Evolutionary conservation across 53 echinoderm and acorn worm genomes (phyloP).

Genomic region (Echinometra lucunter): DNA sequence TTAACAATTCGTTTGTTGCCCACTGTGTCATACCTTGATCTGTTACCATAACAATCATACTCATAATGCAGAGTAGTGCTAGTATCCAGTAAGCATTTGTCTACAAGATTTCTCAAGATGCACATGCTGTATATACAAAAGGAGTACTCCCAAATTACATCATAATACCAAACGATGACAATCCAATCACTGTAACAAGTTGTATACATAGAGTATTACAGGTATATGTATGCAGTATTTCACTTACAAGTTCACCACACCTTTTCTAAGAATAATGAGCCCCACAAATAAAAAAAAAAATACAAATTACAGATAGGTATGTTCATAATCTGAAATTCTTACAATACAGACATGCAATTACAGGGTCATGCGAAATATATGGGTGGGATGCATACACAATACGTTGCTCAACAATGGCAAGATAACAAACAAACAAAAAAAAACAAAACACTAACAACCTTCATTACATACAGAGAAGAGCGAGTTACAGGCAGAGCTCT

Average conservation of each 20-base stretch:
- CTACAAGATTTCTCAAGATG: not conserved
- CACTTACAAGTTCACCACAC: not conserved
- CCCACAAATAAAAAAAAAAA: not conserved
- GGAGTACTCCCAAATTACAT: not conserved
- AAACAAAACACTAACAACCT: not conserved
- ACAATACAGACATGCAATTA: not conserved
- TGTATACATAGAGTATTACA: not conserved
- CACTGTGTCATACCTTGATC: too few relatives aligned
- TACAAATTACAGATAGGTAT: not conserved
- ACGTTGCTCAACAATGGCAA: not conserved
- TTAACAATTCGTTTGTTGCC: too few relatives aligned
- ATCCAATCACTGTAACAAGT: slow-evolving; percentile 8
- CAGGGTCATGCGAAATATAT: not conserved
- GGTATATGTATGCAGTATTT: not conserved
- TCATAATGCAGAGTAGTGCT: too few relatives aligned
- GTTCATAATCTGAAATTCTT: not conserved
- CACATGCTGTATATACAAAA: not conserved
- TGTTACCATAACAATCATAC: too few relatives aligned
- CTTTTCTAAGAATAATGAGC: not conserved
- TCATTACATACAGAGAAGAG: not conserved
- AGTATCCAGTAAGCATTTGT: too few relatives aligned
- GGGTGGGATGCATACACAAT: not conserved
- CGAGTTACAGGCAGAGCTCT: not conserved
- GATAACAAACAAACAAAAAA: slow-evolving; percentile 8
- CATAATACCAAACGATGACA: not conserved